phyloP scores from a whole-genome alignment of 2,888 invertebrate species.

The Megaustenia siamemsis region DNA sequence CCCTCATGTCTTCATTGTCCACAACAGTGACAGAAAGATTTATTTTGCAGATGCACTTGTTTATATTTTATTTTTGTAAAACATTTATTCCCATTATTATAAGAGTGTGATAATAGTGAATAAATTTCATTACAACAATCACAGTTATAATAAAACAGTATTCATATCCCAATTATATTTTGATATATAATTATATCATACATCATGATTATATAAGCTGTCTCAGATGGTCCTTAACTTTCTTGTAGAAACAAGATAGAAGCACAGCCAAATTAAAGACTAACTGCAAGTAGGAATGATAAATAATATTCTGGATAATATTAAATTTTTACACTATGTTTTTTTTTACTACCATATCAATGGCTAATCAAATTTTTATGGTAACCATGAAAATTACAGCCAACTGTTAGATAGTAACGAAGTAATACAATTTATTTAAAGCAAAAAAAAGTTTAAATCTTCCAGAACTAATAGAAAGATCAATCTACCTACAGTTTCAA shows the following conservation, averaged over 20 bases:
- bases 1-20: background rate
- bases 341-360: background rate
- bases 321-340: background rate
- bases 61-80: background rate
- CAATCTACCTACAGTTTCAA: background rate
- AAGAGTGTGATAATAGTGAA: background rate
- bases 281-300: background rate
- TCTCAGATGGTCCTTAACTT: background rate
- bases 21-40: background rate
- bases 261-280: background rate
- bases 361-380: background rate
- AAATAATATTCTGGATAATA: background rate
- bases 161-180: background rate
- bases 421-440: background rate
- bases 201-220: background rate
- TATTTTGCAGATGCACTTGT: background rate
- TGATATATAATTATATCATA: background rate
- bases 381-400: background rate
- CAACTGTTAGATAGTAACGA: background rate
- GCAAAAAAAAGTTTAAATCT: background rate
- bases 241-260: background rate
- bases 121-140: background rate
- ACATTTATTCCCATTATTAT: background rate
- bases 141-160: background rate
- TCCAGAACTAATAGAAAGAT: background rate